Evolutionary conservation across 2,797 vertebrate species (phyloP), one percentile per base, ranked within the genome.

Genomic region (Ctenopoma multispine): DNA sequence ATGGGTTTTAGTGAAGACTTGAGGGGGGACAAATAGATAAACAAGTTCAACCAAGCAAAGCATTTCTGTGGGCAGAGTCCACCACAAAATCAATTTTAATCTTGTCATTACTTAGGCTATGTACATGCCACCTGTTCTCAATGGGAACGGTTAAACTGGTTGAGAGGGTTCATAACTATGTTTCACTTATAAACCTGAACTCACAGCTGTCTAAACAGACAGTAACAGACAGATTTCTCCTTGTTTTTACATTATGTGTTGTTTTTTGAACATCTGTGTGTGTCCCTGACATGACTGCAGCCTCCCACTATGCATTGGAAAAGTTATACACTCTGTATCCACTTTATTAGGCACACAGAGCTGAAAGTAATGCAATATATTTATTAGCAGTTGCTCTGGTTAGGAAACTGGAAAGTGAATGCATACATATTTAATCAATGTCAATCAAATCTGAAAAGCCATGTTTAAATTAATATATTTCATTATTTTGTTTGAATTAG

Each of bases 1-100:
- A 85, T 20, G 49, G 46, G 12, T 67, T 86, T 85, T 53, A 69
- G 56, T 57, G 29, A 74, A 79, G 67, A 74, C 36, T 11, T 40
- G 10, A 23, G 41, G 21, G 14, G 69, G 53, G 72, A 61, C 72
- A 79, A 61, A 67, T 27, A 83, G 81, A 90, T 77, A 84, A 87
- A 83, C 54, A 60, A 23, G 74, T 79, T 72, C 43, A 83, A 75
- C 31, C 47, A 68, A 73, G 51, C 72, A n/a, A 75, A 79, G 64
- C 67, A 58, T 38, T 86, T 81, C 53, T 79, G 67, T 51, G 85
- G 50, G 7, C 86, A 90, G 63, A 90, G 89, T 91, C 84, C 90
- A 88, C 34, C 54, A 18, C 69, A 62, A 65, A 80, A 87, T 84
- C 76, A 54, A 86, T 87, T n/a, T 21, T 15, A n/a, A 63, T 73